A percentile compares a stretch with the other conserved stretches of the same genome.
These are phyloP conservation scores for Chinchilla lanigera DNA, from an alignment of 2,113 vertebrate species.

Conservation along the genomic window DNA sequence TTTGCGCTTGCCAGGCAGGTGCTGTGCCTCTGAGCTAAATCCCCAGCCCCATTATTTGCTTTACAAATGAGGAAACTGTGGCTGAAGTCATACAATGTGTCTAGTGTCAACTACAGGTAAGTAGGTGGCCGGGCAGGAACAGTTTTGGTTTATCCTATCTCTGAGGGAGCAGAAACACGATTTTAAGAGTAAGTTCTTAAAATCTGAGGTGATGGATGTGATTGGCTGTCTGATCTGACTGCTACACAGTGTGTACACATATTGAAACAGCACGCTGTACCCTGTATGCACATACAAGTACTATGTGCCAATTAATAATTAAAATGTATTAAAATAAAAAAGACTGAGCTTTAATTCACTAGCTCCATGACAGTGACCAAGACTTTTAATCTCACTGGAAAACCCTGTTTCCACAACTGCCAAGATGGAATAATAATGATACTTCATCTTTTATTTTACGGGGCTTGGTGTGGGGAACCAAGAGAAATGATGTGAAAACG, in stretches of 20 bases:
- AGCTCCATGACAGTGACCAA: not conserved
- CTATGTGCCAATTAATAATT: not conserved
- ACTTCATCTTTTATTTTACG: not conserved
- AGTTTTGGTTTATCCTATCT: not conserved
- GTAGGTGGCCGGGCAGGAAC: not conserved
- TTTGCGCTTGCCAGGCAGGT: too few relatives aligned
- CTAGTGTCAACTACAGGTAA: not conserved
- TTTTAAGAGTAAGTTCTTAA: not conserved
- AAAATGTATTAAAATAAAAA: not conserved
- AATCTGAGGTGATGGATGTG: not conserved
- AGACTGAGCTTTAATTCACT: not conserved
- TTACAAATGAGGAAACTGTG: not conserved
- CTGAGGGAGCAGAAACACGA: fast-evolving
- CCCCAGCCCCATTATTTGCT: too few relatives aligned
- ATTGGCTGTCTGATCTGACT: not conserved
- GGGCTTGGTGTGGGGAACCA: not conserved
- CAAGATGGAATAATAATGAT: not conserved
- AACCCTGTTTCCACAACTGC: not conserved
- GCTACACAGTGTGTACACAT: not conserved
- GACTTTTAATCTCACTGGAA: not conserved
- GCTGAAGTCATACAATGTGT: not conserved
- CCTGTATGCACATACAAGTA: not conserved
- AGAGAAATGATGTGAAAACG: not conserved
- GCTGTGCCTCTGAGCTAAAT: too few relatives aligned
- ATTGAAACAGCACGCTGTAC: not conserved